Base-by-base conservation (phyloP, 1,140 invertebrate species). In the Platorchestia sp. region DNA sequence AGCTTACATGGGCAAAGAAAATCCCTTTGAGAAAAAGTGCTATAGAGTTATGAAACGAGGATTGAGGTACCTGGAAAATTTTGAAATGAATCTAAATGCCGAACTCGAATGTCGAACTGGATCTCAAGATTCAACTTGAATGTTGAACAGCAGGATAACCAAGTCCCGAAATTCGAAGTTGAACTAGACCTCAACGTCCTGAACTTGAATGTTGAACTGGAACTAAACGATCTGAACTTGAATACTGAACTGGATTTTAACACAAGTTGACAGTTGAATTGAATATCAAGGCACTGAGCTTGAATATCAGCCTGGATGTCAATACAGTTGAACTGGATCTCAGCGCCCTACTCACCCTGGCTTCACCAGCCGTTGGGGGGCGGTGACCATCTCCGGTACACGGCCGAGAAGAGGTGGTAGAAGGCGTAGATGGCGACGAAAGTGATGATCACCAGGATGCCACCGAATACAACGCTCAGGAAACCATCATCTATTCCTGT, bases 401-500 rank as follows among this genome's bases (percentile, higher is more conserved):
- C 96, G 10, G 96, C 96, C 3, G 95, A 95, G 44, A 95, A 96
- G 40, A 96, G 95, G n/a, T 96, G 95, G 43, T 96, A 96, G 44
- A 96, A 96, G 59, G 96, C 96, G 59, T 96, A 96, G 27, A 96
- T 47, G 0, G 96, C 96, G 10, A 96, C 96, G 40, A 96, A 96
- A 1, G 96, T 95, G 42, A 96, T 96, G 27, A 96, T 95, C 42
- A 96, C 59, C 16, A 96, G 95, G 95, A 96, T 96, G 45, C 95
- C 95, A 27, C 95, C 96, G 53, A 96, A 96, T 45, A 96, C 96
- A 53, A 96, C 95, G 42, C 96, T 96, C 86, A 96, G 86, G 95
- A 96, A 96, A 19, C 96, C 96, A 43, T 96, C 96, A 44, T 96
- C 96, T 14, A 96, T 95, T n/a, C 96, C 96, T 96, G 96, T 14